phyloP scores from a whole-genome alignment of 2,888 invertebrate species.

The Lochmaea crataegi region DNA sequence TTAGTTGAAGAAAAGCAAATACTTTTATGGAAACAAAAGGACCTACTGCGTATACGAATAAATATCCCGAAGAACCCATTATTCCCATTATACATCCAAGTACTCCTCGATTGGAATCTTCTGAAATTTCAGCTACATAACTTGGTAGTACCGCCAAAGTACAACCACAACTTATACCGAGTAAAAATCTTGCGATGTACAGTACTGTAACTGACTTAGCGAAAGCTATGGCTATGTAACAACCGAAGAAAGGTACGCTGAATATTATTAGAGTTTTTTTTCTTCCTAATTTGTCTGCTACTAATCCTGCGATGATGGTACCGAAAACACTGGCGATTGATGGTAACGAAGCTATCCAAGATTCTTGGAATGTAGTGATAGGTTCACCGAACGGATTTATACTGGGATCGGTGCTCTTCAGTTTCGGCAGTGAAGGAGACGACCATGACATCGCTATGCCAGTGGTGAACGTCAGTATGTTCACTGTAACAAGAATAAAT shows the following conservation, averaged over 20 bases:
- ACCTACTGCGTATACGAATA: conserved; percentile 78
- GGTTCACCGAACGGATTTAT: conserved; percentile 22
- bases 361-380: conserved; percentile 61
- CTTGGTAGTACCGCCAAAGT: conserved; percentile 81
- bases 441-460: conserved; percentile 35
- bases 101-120: conserved; percentile 83
- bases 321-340: conserved; percentile 69
- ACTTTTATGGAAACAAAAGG: conserved; percentile 76
- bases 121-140: conserved; percentile 88
- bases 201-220: conserved; percentile 66
- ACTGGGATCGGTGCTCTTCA: conserved; percentile 28
- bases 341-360: conserved; percentile 68
- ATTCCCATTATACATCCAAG: conserved; percentile 84
- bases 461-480: conserved; percentile 29
- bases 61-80: conserved; percentile 75
- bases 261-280: conserved; percentile 75
- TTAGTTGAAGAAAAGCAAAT: conserved; percentile 70
- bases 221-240: conserved; percentile 75
- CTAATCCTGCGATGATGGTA: conserved; percentile 75
- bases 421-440: conserved; percentile 34
- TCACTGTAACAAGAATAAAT: conserved; percentile 18
- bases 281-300: conserved; percentile 74
- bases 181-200: conserved; percentile 70
- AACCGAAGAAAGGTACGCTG: conserved; percentile 69
- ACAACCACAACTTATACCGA: conserved; percentile 76